Base-by-base conservation (phyloP, 2,113 vertebrate species). In the Philantomba maxwellii region DNA sequence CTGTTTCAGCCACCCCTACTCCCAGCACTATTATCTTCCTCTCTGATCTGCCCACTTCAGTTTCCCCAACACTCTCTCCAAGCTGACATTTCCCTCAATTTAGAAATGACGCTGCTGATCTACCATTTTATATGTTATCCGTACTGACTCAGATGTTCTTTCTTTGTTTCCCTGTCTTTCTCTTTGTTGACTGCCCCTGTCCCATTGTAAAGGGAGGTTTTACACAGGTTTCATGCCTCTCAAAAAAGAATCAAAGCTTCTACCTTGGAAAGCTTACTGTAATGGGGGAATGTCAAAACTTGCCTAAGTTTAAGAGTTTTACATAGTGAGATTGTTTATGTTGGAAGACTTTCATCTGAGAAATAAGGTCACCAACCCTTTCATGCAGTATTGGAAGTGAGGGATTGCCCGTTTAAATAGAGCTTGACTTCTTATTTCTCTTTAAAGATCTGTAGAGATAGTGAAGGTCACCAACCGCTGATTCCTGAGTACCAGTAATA, bases 31-130 rank as follows among this genome's bases (percentile, higher is more conserved):
- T 96, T 93, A 73, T 84, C 94, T 95, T 87, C 51, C 92, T 92
- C 87, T 95, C 43, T 85, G 84, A 85, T 97, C 96, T 96, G 58
- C 95, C 97, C 97, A 89, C 97, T 95, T 70, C 82, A 28, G 89
- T 84, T 93, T 96, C 66, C 91, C 89, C 70, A 70, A 70, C 94
- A 66, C 91, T 80, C 26, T 78, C 85, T 88, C 57, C 82, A 93
- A 84, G 33, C 83, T 90, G 95, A 89, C 93, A 47, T 97, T 91
- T 93, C 87, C 87, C 88, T 95, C 96, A 45, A 43, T 91, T 93
- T 89, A 90, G 94, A 91, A 95, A 62, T 90, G 70, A 96, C 3
- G 43, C 33, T 92, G 73, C 94, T 94, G 60, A 92, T 95, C 75
- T 64, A 30, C 93, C 64, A 45, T 86, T 86, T 93, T 96, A 66